phyloP scores from a whole-genome alignment of 2,797 vertebrate species.

The Limnodromus scolopaceus region DNA sequence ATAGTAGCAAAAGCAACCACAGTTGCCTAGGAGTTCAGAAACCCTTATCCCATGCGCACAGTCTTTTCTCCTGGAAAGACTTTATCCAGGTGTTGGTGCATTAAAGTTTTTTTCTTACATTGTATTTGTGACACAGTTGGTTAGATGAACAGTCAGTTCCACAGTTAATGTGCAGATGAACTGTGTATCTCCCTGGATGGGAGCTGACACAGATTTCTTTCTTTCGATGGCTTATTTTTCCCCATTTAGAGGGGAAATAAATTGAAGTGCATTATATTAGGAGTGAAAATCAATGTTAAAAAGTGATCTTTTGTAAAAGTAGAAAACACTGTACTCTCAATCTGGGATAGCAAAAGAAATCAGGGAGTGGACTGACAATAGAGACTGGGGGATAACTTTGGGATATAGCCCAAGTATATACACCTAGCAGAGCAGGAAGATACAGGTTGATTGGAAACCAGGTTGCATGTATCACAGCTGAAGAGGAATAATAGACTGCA shows the following conservation, averaged over 20 bases:
- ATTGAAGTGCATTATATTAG: not conserved
- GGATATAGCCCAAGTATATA: not conserved
- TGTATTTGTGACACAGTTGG: not conserved
- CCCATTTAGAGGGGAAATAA: not conserved
- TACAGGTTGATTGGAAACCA: not conserved
- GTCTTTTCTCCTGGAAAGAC: not conserved
- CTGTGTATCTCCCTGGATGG: not conserved
- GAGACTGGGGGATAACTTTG: not conserved
- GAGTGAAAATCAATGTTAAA: not conserved
- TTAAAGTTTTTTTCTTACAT: not conserved
- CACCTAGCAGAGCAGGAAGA: not conserved
- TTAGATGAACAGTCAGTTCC: not conserved
- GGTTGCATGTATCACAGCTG: not conserved
- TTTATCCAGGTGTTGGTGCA: not conserved
- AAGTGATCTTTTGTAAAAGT: not conserved
- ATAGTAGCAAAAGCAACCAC: not conserved
- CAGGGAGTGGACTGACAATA: not conserved
- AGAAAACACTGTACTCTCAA: not conserved
- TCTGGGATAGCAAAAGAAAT: not conserved
- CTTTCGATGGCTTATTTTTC: not conserved
- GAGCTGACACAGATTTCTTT: not conserved
- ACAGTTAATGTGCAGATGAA: not conserved
- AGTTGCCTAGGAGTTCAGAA: slow-evolving; percentile 16
- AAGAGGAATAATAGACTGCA: not conserved
- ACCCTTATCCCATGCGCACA: not conserved